Percentiles rank a stretch among this genome's conserved stretches.
phyloP scores from a whole-genome alignment of 1,140 invertebrate genomes.

The Dinothrombium tinctorium region DNA sequence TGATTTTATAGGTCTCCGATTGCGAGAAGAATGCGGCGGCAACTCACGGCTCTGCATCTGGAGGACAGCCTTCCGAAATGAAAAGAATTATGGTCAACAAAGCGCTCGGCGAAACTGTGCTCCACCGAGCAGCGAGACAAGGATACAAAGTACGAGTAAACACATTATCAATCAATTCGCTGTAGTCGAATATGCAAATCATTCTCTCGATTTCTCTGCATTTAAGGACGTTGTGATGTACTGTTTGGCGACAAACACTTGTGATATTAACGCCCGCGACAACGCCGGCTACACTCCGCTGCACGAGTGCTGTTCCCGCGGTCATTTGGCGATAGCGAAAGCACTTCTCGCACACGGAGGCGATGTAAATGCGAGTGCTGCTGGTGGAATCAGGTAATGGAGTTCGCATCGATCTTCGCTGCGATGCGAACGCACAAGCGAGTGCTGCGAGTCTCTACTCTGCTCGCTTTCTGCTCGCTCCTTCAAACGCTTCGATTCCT shows the following conservation, averaged over 20 bases:
- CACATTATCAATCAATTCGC: neutral
- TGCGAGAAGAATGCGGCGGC: neutral
- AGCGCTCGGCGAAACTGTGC: constrained; percentile 65
- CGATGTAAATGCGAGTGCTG: constrained; percentile 62
- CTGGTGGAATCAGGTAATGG: constrained; percentile 69
- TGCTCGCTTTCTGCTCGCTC: no score
- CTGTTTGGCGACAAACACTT: constrained; percentile 57
- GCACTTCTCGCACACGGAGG: constrained; percentile 61
- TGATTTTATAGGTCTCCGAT: neutral
- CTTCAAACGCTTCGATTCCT: no score
- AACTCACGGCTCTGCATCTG: neutral
- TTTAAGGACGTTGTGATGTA: constrained; percentile 65
- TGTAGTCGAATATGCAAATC: no score
- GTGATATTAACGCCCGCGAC: constrained; percentile 57
- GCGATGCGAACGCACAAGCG: constrained; percentile 46
- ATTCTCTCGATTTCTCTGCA: no score
- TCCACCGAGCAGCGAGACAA: constrained; percentile 64
- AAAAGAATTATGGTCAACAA: constrained; percentile 77
- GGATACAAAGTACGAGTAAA: no score
- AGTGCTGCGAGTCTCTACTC: constrained; percentile 42
- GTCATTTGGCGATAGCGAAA: constrained; percentile 58
- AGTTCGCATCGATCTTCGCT: constrained; percentile 34
- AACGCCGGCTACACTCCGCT: constrained; percentile 82
- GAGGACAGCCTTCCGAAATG: constrained; percentile 33
- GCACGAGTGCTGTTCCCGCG: constrained; percentile 65